Conservation (phyloP, 2,888 invertebrate genomes). For the Orchestes rusci region DNA sequence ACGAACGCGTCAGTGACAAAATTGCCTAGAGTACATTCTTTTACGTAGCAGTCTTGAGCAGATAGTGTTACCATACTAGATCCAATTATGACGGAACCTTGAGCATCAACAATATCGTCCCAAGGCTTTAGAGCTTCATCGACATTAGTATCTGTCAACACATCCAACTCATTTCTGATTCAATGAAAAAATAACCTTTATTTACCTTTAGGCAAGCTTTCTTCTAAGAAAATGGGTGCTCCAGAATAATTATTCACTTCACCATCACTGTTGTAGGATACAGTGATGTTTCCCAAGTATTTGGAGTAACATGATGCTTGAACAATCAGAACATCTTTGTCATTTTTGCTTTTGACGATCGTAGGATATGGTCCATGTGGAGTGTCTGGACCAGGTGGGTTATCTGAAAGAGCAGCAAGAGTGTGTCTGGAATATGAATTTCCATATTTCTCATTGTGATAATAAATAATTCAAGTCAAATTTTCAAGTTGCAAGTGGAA, state of each 20-base stretch:
- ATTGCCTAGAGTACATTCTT: constrained; percentile 69
- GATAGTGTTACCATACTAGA: constrained; percentile 41
- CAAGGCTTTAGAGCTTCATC: constrained; percentile 54
- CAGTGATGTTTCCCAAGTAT: constrained; percentile 70
- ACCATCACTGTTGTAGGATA: constrained; percentile 63
- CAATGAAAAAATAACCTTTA: too few species aligned
- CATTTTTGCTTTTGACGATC: constrained; percentile 51
- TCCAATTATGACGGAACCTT: constrained; percentile 54
- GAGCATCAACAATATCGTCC: constrained; percentile 50
- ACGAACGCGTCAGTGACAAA: constrained; percentile 67
- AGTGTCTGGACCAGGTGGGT: constrained; percentile 47
- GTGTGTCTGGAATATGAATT: too few species aligned
- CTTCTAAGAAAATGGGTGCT: constrained; percentile 54
- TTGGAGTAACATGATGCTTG: constrained; percentile 67
- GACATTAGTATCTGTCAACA: constrained; percentile 50
- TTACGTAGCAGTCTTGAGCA: constrained; percentile 47
- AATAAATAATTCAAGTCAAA: too few species aligned
- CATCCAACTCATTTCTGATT: not conserved
- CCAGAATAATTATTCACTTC: constrained; percentile 59
- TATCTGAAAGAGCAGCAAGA: constrained; percentile 25
- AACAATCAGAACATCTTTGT: constrained; percentile 56
- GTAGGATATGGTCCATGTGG: constrained; percentile 64
- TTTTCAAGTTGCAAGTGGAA: too few species aligned
- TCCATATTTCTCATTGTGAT: too few species aligned
- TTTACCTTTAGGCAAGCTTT: constrained; percentile 26